These are phyloP conservation scores for Eupithecia subumbrata DNA, from an alignment of 2,888 invertebrate species.

Conservation along the genomic window DNA sequence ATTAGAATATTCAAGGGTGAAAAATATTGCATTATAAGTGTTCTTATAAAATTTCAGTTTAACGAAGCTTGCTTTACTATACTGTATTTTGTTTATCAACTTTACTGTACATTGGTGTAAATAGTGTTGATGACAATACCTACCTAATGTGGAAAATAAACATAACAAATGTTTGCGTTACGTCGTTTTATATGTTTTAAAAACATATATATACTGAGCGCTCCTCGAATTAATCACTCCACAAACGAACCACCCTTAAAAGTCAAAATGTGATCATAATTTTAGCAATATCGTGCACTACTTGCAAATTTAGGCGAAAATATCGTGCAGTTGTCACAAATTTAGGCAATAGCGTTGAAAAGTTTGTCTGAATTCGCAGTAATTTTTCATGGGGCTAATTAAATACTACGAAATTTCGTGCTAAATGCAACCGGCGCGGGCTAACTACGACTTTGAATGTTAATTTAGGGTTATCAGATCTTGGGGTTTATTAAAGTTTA, in stretches of 20 bases:
- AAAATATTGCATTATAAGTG: constrained; percentile 38
- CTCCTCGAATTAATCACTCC: not conserved
- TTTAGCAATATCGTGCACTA: constrained; percentile 29
- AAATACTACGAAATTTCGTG: constrained; percentile 74
- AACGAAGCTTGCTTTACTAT: not conserved
- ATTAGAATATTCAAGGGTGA: constrained; percentile 48
- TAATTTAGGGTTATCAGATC: constrained; percentile 47
- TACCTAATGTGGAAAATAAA: not conserved
- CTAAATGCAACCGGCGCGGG: constrained; percentile 66
- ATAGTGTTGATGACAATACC: not conserved
- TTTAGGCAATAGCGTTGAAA: constrained; percentile 53
- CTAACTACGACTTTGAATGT: constrained; percentile 49
- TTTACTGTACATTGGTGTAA: not conserved
- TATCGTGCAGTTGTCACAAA: constrained; percentile 41
- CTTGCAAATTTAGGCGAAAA: constrained; percentile 27
- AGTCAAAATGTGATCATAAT: constrained; percentile 28
- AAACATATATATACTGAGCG: not conserved
- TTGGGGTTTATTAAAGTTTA: constrained; percentile 28
- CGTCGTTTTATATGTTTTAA: not conserved
- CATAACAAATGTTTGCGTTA: not conserved
- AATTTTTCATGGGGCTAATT: constrained; percentile 70
- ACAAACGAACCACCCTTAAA: constrained; percentile 10
- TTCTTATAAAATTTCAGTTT: not conserved
- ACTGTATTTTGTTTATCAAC: not conserved
- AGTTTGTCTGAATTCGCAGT: constrained; percentile 59